These are phyloP conservation scores for Aporophyla nigra DNA, from an alignment of 2,888 invertebrate species.

Conservation along the genomic window DNA sequence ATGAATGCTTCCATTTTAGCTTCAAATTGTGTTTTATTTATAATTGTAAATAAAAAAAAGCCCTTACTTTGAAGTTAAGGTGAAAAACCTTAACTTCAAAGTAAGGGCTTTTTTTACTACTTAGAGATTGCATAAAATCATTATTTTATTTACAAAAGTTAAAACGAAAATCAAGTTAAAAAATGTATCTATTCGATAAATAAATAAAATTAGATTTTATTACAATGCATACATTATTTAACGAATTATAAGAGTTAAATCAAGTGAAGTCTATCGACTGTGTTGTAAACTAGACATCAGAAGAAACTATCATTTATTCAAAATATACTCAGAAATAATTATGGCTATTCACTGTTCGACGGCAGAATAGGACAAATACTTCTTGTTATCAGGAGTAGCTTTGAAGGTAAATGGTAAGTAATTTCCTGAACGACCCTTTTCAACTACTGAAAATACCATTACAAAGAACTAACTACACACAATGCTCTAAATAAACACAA, in stretches of 20 bases:
- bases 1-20: too few relatives aligned
- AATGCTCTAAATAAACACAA: conserved; percentile 39
- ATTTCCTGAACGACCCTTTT: neutral
- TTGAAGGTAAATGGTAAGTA: neutral
- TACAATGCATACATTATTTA: neutral
- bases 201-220: neutral
- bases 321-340: neutral
- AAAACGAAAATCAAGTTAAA: neutral
- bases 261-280: neutral
- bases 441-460: neutral
- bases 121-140: neutral
- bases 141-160: neutral
- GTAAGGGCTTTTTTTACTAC: too few relatives aligned
- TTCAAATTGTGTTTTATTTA: neutral
- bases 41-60: too few relatives aligned
- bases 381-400: neutral
- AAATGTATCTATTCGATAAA: too few relatives aligned
- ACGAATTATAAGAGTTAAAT: neutral
- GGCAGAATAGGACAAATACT: neutral
- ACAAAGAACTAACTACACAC: neutral
- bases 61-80: neutral
- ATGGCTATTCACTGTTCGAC: too few relatives aligned
- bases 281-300: neutral
- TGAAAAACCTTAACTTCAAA: too few relatives aligned
- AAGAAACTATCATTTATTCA: neutral